A percentile compares a stretch with the other conserved stretches of the same genome.
phyloP scores from a whole-genome alignment of 2,113 vertebrate species.

The Patagioenas fasciata region DNA sequence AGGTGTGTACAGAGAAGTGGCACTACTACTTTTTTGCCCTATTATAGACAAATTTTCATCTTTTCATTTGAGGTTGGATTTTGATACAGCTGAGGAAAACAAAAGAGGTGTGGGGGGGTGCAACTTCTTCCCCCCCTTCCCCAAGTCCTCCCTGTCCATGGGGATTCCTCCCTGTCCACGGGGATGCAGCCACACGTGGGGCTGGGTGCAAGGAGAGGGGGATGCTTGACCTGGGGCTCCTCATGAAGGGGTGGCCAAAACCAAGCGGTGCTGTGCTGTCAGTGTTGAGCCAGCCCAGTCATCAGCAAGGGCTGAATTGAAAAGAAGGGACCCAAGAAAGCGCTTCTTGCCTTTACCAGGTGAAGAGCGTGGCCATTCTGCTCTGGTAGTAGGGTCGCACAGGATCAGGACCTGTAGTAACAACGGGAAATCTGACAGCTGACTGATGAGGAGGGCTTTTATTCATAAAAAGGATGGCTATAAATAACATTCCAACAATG shows the following conservation, averaged over 20 bases:
- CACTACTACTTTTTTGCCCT: neutral
- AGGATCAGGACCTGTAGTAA: neutral
- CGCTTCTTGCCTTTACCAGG: neutral
- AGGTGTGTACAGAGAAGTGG: neutral
- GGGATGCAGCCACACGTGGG: fast-evolving
- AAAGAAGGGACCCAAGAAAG: neutral
- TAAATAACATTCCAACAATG: neutral
- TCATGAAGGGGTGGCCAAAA: fast-evolving
- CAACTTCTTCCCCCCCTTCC: neutral
- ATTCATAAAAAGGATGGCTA: neutral
- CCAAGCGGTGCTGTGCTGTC: fast-evolving
- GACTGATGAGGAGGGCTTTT: neutral
- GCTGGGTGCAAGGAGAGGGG: neutral
- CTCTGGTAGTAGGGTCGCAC: neutral
- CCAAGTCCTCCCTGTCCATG: fast-evolving
- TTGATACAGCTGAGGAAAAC: neutral
- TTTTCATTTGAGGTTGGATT: neutral
- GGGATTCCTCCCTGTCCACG: fast-evolving
- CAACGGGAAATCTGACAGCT: neutral
- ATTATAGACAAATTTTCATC: neutral
- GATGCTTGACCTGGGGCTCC: neutral
- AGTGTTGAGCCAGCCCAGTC: neutral
- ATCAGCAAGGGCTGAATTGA: neutral
- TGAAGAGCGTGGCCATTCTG: neutral
- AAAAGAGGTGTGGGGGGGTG: neutral